These are phyloP conservation scores for Apodemia duryi DNA, from an alignment of 2,888 invertebrate species.

Conservation along the genomic window DNA sequence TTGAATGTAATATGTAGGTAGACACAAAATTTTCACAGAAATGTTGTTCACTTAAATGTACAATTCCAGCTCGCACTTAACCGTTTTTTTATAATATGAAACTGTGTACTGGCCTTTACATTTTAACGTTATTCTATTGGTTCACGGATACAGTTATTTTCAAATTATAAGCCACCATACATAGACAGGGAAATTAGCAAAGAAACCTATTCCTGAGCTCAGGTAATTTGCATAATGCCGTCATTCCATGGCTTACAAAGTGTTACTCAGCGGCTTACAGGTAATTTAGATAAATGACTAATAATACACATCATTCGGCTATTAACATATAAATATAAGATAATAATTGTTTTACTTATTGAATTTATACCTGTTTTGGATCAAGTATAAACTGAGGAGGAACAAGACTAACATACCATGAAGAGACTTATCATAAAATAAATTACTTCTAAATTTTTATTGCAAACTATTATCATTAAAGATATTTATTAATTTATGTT, in stretches of 20 bases:
- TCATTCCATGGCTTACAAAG: conserved; percentile 21
- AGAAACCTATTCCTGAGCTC: conserved; percentile 20
- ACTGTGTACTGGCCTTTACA: background rate
- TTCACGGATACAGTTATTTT: background rate
- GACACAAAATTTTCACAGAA: too few relatives aligned
- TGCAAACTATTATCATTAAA: too few relatives aligned
- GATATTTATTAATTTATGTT: too few relatives aligned
- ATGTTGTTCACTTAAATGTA: too few relatives aligned
- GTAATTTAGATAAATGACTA: conserved; percentile 23
- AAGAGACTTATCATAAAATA: too few relatives aligned
- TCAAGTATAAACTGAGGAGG: background rate
- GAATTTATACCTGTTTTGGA: background rate
- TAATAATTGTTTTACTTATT: background rate
- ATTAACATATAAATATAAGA: background rate
- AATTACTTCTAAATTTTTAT: too few relatives aligned
- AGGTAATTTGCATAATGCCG: conserved; percentile 28
- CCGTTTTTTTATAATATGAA: too few relatives aligned
- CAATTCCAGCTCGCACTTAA: too few relatives aligned
- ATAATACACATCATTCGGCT: conserved; percentile 14
- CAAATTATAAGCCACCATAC: conserved; percentile 4
- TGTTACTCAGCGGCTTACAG: conserved; percentile 19
- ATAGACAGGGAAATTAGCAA: conserved; percentile 8
- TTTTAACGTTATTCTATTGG: background rate
- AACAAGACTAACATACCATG: too few relatives aligned
- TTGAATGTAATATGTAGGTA: too few relatives aligned